Evolutionary conservation across 2,797 vertebrate species (phyloP).

Genomic region (Sternarchorhynchus goeldii): DNA sequence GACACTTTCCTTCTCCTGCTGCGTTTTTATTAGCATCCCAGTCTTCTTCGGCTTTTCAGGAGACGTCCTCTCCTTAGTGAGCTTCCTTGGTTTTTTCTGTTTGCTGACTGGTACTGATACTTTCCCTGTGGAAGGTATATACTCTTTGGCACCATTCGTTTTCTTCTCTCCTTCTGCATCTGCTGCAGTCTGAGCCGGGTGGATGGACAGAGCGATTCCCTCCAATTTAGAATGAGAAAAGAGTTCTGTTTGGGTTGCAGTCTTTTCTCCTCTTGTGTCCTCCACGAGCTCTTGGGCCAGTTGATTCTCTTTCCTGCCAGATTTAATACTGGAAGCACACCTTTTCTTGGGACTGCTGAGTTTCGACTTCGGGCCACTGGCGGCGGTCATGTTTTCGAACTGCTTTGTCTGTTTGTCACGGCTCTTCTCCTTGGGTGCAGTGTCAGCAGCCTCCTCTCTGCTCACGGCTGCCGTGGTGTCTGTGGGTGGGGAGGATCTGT

Average conservation of each 20-base stretch:
- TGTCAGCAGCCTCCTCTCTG: constrained; percentile 59
- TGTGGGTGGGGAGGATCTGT: constrained; percentile 55
- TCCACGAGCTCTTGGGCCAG: constrained; percentile 72
- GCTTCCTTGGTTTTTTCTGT: constrained; percentile 72
- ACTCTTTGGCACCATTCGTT: constrained; percentile 75
- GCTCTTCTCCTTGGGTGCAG: constrained; percentile 64
- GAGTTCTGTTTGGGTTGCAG: constrained; percentile 50
- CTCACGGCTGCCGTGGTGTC: constrained; percentile 59
- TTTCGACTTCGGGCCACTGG: constrained; percentile 64
- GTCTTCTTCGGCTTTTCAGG: constrained; percentile 61
- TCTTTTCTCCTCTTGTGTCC: constrained; percentile 64
- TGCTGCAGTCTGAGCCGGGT: constrained; percentile 61
- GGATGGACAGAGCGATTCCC: constrained; percentile 67
- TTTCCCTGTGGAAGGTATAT: constrained; percentile 71
- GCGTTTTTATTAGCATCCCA: constrained; percentile 61
- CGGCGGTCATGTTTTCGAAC: constrained; percentile 58
- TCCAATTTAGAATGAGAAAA: constrained; percentile 68
- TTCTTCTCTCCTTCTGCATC: constrained; percentile 68
- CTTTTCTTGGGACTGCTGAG: constrained; percentile 58
- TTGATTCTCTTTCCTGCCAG: constrained; percentile 47
- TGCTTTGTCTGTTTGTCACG: constrained; percentile 55
- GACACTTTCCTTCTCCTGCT: constrained; percentile 63
- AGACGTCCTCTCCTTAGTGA: constrained; percentile 65
- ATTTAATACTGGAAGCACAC: constrained; percentile 31
- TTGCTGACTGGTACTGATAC: constrained; percentile 59